These are phyloP conservation scores for Danio kyathit DNA, from an alignment of 2,797 vertebrate species.

Conservation along the genomic window DNA sequence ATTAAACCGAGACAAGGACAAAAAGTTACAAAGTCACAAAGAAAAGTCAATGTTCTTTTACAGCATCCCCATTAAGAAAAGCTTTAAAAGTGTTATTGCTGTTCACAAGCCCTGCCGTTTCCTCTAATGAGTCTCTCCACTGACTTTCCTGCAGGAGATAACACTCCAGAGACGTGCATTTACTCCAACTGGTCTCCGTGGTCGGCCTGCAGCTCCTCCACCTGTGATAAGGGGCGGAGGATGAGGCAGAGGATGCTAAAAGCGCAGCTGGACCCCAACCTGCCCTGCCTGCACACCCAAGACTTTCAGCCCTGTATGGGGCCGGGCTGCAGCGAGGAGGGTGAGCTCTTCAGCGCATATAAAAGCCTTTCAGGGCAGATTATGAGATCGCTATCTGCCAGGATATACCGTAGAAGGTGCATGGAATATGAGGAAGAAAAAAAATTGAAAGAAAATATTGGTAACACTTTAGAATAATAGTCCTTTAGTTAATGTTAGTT, in stretches of 20 bases:
- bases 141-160: constrained; percentile 76
- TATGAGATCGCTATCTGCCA: constrained; percentile 13
- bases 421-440: background rate
- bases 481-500: too few relatives aligned
- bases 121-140: constrained; percentile 12
- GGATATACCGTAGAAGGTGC: constrained; percentile 19
- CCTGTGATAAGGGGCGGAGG: constrained; percentile 92
- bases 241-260: constrained; percentile 98
- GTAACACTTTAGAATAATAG: too few relatives aligned
- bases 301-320: constrained; percentile 98
- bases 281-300: constrained; percentile 93
- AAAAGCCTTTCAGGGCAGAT: constrained; percentile 32
- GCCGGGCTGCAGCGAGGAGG: constrained; percentile 91
- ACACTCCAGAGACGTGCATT: constrained; percentile 95
- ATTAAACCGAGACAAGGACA: constrained; percentile 12
- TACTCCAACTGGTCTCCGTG: constrained; percentile 97
- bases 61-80: background rate
- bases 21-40: background rate
- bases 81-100: background rate
- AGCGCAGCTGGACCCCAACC: constrained; percentile 91
- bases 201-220: constrained; percentile 95
- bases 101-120: background rate
- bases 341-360: constrained; percentile 70
- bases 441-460: background rate
- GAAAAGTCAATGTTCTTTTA: background rate